Conservation (phyloP, 2,888 invertebrate genomes). For the Ormia ochracea region DNA sequence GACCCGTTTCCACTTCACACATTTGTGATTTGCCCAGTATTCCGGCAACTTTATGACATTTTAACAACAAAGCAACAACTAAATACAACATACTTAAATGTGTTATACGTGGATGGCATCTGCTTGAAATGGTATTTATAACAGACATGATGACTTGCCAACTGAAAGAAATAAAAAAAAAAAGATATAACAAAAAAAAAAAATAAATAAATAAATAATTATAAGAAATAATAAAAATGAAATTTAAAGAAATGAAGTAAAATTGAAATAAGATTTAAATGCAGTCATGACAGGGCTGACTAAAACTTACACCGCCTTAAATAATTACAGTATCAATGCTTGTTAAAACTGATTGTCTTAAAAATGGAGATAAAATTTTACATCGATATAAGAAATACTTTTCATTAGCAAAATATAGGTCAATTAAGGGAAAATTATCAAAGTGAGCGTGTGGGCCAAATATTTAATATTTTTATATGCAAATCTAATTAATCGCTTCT, state of each 20-base stretch:
- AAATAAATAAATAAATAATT: not conserved
- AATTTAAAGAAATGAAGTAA: not conserved
- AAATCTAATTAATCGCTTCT: too few species aligned
- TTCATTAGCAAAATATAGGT: too few species aligned
- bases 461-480: too few species aligned
- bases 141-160: slow-evolving; percentile 39
- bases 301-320: too few species aligned
- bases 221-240: not conserved
- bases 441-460: too few species aligned
- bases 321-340: too few species aligned
- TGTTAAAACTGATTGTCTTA: too few species aligned
- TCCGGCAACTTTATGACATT: slow-evolving; percentile 68
- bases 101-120: slow-evolving; percentile 44
- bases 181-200: not conserved
- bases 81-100: slow-evolving; percentile 57
- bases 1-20: slow-evolving; percentile 92
- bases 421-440: too few species aligned
- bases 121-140: not conserved
- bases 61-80: slow-evolving; percentile 65
- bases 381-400: too few species aligned
- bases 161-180: slow-evolving; percentile 6
- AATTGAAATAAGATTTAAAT: not conserved
- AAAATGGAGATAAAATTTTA: too few species aligned
- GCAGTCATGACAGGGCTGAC: too few species aligned
- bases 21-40: slow-evolving; percentile 75